Evolutionary conservation across 2,888 invertebrate species (phyloP).

Genomic region (Miltochrista miniata): DNA sequence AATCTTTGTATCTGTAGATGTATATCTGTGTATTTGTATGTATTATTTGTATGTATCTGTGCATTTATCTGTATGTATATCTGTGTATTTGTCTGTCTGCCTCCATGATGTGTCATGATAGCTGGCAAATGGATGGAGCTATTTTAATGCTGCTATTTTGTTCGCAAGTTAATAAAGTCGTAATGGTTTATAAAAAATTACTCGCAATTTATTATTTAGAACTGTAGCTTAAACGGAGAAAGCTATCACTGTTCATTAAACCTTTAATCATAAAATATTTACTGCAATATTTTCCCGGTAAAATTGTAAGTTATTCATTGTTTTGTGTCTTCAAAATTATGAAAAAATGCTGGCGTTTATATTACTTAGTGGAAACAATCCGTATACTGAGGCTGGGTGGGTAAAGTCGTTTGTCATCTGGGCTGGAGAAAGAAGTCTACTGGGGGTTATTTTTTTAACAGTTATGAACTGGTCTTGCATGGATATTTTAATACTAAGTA

Average conservation of each 20-base stretch:
- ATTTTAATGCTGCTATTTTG: too few relatives aligned
- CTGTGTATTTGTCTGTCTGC: too few relatives aligned
- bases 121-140: too few relatives aligned
- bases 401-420: conserved; percentile 52
- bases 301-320: too few relatives aligned
- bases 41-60: too few relatives aligned
- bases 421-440: conserved; percentile 5
- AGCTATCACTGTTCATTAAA: conserved; percentile 5
- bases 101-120: too few relatives aligned
- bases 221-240: not conserved
- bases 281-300: not conserved
- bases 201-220: not conserved
- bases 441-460: not conserved
- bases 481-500: too few relatives aligned
- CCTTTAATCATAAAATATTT: not conserved
- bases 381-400: conserved; percentile 35
- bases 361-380: conserved; percentile 42
- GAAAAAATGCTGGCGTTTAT: conserved; percentile 24
- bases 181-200: not conserved
- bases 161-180: too few relatives aligned
- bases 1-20: too few relatives aligned
- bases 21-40: too few relatives aligned
- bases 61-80: too few relatives aligned
- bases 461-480: not conserved
- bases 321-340: conserved; percentile 22